These are phyloP conservation scores for Drosophila putrida DNA, from an alignment of 2,888 invertebrate genomes.

Conservation along the genomic window DNA sequence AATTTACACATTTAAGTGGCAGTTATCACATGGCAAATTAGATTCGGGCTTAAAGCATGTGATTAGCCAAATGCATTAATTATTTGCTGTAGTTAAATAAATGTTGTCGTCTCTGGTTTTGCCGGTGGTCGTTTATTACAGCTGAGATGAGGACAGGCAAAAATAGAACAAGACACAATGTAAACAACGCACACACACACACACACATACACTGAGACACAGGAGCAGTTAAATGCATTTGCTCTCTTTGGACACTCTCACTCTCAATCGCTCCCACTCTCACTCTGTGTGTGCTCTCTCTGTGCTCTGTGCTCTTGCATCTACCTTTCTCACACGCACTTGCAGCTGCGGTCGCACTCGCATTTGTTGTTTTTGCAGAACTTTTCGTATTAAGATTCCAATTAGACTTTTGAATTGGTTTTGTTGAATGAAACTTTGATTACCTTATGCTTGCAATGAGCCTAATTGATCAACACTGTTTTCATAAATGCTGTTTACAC, in stretches of 20 bases:
- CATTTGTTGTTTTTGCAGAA: constrained; percentile 15
- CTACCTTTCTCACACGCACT: constrained; percentile 35
- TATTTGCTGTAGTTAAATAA: constrained; percentile 40
- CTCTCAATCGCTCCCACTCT: constrained; percentile 11
- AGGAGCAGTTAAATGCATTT: constrained; percentile 5
- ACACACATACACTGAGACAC: not conserved
- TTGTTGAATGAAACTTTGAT: constrained; percentile 26
- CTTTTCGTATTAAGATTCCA: constrained; percentile 1
- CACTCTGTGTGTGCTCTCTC: constrained; percentile 18
- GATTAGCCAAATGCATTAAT: constrained; percentile 45
- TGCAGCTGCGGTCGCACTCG: constrained; percentile 8
- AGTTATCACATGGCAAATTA: constrained; percentile 18
- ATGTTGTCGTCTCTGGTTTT: constrained; percentile 10
- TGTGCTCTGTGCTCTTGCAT: constrained; percentile 1
- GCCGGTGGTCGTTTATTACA: constrained; percentile 47
- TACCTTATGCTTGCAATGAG: constrained; percentile 40
- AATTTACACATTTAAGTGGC: constrained; percentile 26
- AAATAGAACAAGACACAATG: constrained; percentile 33
- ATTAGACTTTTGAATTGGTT: constrained; percentile 7
- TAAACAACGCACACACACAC: constrained; percentile 43
- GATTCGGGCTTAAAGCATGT: constrained; percentile 13
- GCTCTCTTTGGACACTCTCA: constrained; percentile 21
- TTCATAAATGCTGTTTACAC: constrained; percentile 17
- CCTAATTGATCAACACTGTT: constrained; percentile 24
- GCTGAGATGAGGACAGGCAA: constrained; percentile 22